These are phyloP conservation scores for Sympetrum striolatum DNA, from an alignment of 2,888 invertebrate species.

Conservation along the genomic window DNA sequence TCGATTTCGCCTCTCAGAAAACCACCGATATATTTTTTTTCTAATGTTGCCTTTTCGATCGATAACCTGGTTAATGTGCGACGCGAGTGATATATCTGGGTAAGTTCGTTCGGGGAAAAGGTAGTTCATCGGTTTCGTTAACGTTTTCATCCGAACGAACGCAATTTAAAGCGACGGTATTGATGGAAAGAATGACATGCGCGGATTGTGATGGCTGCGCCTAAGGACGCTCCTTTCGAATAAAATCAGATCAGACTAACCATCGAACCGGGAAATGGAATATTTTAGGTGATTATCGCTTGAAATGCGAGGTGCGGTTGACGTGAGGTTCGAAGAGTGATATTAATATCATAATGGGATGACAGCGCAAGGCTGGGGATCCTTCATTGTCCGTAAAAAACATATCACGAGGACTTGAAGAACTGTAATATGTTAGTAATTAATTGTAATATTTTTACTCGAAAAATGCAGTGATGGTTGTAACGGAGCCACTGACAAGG, in stretches of 20 bases:
- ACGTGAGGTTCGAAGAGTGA: too few species aligned
- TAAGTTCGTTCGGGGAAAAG: not conserved
- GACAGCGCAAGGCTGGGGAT: too few species aligned
- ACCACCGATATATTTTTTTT: not conserved
- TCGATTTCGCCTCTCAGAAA: not conserved
- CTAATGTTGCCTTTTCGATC: not conserved
- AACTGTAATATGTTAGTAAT: too few species aligned
- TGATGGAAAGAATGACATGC: not conserved
- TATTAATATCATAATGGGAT: too few species aligned
- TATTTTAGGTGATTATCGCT: not conserved
- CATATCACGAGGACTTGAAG: too few species aligned
- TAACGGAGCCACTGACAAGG: too few species aligned
- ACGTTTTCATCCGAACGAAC: not conserved
- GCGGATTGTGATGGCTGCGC: not conserved
- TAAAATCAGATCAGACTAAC: not conserved
- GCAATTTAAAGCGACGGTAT: not conserved
- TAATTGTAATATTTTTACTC: too few species aligned
- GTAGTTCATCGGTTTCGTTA: not conserved
- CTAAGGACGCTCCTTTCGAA: not conserved
- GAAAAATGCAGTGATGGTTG: too few species aligned
- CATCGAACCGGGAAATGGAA: constrained; percentile 12
- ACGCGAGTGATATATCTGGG: not conserved
- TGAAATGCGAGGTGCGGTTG: too few species aligned
- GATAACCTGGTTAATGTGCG: not conserved
- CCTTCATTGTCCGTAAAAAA: too few species aligned